These are phyloP conservation scores for Popillia japonica DNA, from an alignment of 1,140 invertebrate genomes.

Conservation along the genomic window DNA sequence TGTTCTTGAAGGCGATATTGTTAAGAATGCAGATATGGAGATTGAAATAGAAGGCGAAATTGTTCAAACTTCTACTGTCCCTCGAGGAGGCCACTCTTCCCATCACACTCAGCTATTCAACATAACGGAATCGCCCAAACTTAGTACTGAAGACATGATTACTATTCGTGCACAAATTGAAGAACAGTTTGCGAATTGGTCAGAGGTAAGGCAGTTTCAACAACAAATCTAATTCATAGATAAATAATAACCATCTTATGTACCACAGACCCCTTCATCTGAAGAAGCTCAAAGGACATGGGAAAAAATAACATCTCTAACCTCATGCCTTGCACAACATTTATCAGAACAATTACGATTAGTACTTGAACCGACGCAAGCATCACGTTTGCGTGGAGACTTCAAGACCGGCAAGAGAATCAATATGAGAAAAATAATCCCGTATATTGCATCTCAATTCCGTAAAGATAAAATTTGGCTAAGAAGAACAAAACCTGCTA, in stretches of 20 bases:
- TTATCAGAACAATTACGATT: slow-evolving; percentile 93
- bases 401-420: slow-evolving; percentile 96
- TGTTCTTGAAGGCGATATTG: slow-evolving; percentile 5
- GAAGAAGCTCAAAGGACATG: slow-evolving; percentile 65
- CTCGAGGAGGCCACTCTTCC: slow-evolving; percentile 72
- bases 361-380: slow-evolving; percentile 93
- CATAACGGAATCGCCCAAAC: slow-evolving; percentile 37
- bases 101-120: slow-evolving; percentile 62
- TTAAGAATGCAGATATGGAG: slow-evolving; percentile 20
- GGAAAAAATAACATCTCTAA: slow-evolving; percentile 68
- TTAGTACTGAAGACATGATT: slow-evolving; percentile 53
- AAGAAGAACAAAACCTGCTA: slow-evolving; percentile 92
- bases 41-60: slow-evolving; percentile 78
- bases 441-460: slow-evolving; percentile 98
- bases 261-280: slow-evolving; percentile 57
- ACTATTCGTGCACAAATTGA: slow-evolving; percentile 63
- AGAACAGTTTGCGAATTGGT: slow-evolving; percentile 66
- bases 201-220: slow-evolving; percentile 48
- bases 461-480: slow-evolving; percentile 99
- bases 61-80: slow-evolving; percentile 72
- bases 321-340: slow-evolving; percentile 80
- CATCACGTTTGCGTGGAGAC: slow-evolving; percentile 88
- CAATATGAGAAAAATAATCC: slow-evolving; percentile 98
- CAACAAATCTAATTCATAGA: background rate
- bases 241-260: background rate